Conservation (phyloP, 1,140 invertebrate genomes). For the Drosophila teissieri region DNA sequence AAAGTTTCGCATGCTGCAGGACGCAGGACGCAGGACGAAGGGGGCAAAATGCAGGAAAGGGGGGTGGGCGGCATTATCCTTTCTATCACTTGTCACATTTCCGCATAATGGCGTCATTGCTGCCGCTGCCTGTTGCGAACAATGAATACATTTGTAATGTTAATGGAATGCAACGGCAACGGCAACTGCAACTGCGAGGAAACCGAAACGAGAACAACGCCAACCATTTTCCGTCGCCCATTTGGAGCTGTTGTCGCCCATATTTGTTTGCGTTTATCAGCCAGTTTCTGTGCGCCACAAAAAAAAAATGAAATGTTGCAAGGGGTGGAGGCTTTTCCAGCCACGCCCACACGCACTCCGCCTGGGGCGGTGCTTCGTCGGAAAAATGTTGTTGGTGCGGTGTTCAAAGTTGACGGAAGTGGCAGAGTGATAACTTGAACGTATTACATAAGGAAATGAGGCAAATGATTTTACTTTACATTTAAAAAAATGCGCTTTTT, state of each 20-base stretch:
- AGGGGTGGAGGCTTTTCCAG: not conserved
- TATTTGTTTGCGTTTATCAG: constrained; percentile 61
- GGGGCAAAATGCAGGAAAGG: constrained; percentile 11
- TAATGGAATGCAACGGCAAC: constrained; percentile 72
- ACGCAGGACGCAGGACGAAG: not conserved
- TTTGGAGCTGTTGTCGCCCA: constrained; percentile 48
- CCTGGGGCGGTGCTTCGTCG: constrained; percentile 6
- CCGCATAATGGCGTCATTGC: constrained; percentile 69
- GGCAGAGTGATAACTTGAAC: not conserved
- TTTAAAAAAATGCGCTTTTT: not conserved
- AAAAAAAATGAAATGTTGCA: constrained; percentile 5
- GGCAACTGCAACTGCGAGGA: constrained; percentile 50
- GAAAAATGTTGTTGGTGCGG: constrained; percentile 11
- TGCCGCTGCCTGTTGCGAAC: constrained; percentile 51
- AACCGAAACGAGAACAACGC: constrained; percentile 43
- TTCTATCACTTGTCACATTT: constrained; percentile 80
- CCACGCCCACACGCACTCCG: constrained; percentile 41
- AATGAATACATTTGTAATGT: constrained; percentile 82
- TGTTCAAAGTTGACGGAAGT: constrained; percentile 3
- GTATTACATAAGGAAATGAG: not conserved
- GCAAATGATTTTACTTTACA: too few species aligned
- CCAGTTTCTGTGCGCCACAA: constrained; percentile 38
- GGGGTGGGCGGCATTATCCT: constrained; percentile 61
- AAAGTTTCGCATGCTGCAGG: constrained; percentile 45
- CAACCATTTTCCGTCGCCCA: constrained; percentile 57